A percentile compares a stretch with the other conserved stretches of the same genome.
Conservation (phyloP, 2,113 vertebrate species). For the Pomatorhinus ruficollis region DNA sequence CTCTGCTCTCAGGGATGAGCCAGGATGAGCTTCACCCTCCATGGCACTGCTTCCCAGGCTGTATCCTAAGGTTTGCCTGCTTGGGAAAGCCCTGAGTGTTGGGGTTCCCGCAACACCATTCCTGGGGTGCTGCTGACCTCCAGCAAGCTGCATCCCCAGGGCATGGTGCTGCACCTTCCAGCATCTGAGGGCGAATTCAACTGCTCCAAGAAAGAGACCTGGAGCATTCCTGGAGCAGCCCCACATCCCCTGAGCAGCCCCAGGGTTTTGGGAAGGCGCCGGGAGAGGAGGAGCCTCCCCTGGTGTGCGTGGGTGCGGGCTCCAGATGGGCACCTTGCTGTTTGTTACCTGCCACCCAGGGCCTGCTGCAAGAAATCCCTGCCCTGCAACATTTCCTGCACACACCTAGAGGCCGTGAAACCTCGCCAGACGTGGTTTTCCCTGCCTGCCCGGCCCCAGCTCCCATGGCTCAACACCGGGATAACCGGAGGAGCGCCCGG, state of each 20-base stretch:
- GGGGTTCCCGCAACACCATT: not conserved
- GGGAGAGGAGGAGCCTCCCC: not conserved
- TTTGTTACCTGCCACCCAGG: not conserved
- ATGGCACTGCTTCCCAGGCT: accelerated
- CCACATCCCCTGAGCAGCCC: accelerated
- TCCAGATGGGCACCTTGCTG: not conserved
- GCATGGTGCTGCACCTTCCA: not conserved
- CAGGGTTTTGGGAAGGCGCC: not conserved
- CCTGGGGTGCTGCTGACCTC: not conserved
- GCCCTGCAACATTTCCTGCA: conserved; percentile 32
- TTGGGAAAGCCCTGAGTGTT: not conserved
- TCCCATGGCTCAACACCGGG: not conserved
- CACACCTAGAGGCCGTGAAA: not conserved
- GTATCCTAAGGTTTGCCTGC: not conserved
- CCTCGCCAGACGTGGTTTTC: not conserved
- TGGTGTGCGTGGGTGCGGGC: not conserved
- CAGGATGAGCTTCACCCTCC: not conserved
- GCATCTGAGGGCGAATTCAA: accelerated
- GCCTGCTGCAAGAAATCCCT: conserved; percentile 49
- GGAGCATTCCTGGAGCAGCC: not conserved
- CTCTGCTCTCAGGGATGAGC: not conserved
- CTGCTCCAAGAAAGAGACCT: not conserved
- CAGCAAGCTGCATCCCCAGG: not conserved
- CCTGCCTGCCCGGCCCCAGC: not conserved
- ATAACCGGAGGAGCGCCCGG: not conserved